Evolutionary conservation across 2,797 vertebrate species (phyloP).

Genomic region (Crypturellus tataupa): DNA sequence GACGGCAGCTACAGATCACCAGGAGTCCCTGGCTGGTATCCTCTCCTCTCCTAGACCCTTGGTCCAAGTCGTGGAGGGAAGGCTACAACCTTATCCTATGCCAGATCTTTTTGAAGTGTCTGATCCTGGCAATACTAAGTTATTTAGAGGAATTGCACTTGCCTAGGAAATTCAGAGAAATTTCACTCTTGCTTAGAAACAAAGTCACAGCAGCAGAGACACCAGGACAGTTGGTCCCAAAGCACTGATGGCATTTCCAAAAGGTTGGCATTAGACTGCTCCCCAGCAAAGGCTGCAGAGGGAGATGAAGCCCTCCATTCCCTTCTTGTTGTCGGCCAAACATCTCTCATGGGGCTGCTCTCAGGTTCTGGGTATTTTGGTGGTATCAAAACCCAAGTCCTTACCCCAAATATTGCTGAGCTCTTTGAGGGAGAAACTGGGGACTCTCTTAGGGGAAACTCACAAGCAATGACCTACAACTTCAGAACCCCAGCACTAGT

Average conservation of each 20-base stretch:
- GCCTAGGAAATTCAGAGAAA: background rate
- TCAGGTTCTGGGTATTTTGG: fast-evolving
- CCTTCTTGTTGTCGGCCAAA: fast-evolving
- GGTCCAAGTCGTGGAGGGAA: background rate
- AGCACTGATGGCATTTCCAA: fast-evolving
- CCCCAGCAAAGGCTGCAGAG: background rate
- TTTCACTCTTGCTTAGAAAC: background rate
- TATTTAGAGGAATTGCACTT: background rate
- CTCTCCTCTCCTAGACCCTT: background rate
- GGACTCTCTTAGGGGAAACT: background rate
- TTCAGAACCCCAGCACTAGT: background rate
- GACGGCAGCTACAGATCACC: background rate
- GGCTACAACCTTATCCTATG: background rate
- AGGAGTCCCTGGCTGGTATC: background rate
- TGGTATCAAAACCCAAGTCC: background rate
- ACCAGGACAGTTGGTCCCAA: background rate
- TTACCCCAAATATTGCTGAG: background rate
- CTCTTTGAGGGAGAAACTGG: background rate
- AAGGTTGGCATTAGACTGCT: fast-evolving
- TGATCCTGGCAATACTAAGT: fast-evolving
- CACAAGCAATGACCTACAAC: background rate
- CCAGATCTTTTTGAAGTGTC: background rate
- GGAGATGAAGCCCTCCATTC: fast-evolving
- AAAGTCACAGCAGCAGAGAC: background rate
- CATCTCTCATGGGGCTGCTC: background rate